Conservation (phyloP, 2,888 invertebrate genomes). For the Erebia epiphron region DNA sequence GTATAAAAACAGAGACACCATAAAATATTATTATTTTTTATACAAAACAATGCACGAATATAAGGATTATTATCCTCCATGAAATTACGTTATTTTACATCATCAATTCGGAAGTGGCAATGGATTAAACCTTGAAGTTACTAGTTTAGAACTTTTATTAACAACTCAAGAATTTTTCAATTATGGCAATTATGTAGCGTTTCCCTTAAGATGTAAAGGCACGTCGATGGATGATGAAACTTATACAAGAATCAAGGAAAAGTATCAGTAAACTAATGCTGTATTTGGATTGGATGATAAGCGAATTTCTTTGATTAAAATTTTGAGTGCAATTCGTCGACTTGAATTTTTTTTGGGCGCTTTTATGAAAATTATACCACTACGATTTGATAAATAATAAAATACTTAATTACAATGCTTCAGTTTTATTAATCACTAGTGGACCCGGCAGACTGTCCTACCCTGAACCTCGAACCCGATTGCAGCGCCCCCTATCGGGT, state of each 20-base stretch:
- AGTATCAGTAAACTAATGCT: constrained; percentile 50
- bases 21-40: background rate
- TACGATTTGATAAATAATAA: too few species aligned
- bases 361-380: too few species aligned
- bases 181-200: constrained; percentile 31
- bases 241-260: constrained; percentile 49
- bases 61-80: background rate
- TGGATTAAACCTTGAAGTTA: background rate
- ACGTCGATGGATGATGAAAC: constrained; percentile 48
- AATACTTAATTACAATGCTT: background rate
- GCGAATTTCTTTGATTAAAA: constrained; percentile 46
- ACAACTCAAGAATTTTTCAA: background rate
- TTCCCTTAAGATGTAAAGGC: constrained; percentile 44
- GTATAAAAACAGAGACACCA: background rate
- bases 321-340: constrained; percentile 8
- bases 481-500: too few species aligned
- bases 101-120: background rate
- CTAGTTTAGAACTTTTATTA: background rate
- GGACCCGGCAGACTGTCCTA: too few species aligned
- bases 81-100: background rate
- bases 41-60: background rate
- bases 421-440: background rate
- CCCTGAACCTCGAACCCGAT: too few species aligned
- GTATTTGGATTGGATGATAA: constrained; percentile 52
- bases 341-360: background rate